Percentiles rank a stretch among this genome's conserved stretches.
Conservation (phyloP, 2,797 vertebrate genomes). For the Pelochelys cantorii region DNA sequence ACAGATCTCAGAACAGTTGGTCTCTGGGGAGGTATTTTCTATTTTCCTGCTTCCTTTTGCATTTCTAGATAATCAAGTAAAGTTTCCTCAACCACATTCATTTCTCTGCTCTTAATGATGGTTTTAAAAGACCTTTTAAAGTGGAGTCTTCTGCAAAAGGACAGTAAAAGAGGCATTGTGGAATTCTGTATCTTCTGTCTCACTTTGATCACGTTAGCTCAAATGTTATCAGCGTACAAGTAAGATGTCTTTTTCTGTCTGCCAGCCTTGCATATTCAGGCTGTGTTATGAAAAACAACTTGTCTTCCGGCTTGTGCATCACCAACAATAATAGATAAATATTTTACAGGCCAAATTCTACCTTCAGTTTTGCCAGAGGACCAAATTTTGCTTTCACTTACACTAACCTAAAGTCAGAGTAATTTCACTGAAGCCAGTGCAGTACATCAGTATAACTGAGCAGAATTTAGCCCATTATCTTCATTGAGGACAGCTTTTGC, state of each 20-base stretch:
- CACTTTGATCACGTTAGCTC: constrained; percentile 4
- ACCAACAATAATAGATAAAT: neutral
- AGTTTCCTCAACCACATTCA: neutral
- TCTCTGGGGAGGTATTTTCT: constrained; percentile 36
- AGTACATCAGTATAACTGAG: neutral
- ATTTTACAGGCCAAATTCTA: neutral
- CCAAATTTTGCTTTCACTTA: neutral
- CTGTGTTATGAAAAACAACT: neutral
- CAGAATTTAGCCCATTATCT: neutral
- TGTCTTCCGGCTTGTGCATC: neutral
- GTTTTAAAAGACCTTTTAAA: constrained; percentile 16
- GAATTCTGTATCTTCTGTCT: constrained; percentile 44
- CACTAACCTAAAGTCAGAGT: too few species aligned
- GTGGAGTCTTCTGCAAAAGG: constrained; percentile 8
- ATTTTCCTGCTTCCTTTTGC: constrained; percentile 20
- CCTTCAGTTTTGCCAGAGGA: neutral
- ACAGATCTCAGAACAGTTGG: constrained; percentile 19
- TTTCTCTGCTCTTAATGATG: constrained; percentile 36
- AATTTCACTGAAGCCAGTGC: neutral
- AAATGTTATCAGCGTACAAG: neutral
- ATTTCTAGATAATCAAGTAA: neutral
- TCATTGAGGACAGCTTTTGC: neutral
- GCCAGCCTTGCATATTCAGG: neutral
- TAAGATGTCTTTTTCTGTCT: too few species aligned
- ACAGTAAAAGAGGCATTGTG: constrained; percentile 30